Evolutionary conservation across 2,888 invertebrate species (phyloP), one percentile per base, ranked within the genome.

Genomic region (Argyresthia albistria): DNA sequence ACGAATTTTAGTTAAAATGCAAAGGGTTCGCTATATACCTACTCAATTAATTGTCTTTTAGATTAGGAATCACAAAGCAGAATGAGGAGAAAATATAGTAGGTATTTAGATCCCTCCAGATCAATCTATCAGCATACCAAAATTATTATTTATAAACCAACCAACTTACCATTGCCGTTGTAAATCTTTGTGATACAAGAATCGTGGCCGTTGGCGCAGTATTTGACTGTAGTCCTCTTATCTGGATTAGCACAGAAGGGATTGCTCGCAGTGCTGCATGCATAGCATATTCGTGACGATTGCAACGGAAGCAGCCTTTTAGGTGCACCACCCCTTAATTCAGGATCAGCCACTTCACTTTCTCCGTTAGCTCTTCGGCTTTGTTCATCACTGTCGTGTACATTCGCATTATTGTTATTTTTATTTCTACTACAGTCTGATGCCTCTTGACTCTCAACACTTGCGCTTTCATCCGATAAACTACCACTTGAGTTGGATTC

Each of bases 221-320:
- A 83, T 57, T 84, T 84, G 1, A 81, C 69, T 1, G 76, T 72
- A 1, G 84, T 84, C 50, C 54, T 62, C 54, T 65, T 67, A 53
- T 72, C 63, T 10, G 83, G 82, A 14, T 59, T 51, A 70, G 68
- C 67, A 57, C 84, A 84, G 16, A 66, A 63, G 4, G 72, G 69
- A 50, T 80, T 76, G 46, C 58, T 71, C 7, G 66, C 64, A 42
- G 73, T 72, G 46, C 73, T 80, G 53, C 81, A 83, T 25, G 82
- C 81, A 54, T 74, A 82, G 59, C 84, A 83, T 9, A 78, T 64
- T 64, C 70, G 69, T 9, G 62, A 25, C 2, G 25, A 39, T 39
- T 3, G 3, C 39, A 39, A n/a, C 8, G n/a, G 39, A 3, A 11
- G 59, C 45, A 9, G 45, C 4, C 15, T 45, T 45, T 45, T 12